phyloP scores from a whole-genome alignment of 2,888 invertebrate genomes.

The Lathronympha strigana region DNA sequence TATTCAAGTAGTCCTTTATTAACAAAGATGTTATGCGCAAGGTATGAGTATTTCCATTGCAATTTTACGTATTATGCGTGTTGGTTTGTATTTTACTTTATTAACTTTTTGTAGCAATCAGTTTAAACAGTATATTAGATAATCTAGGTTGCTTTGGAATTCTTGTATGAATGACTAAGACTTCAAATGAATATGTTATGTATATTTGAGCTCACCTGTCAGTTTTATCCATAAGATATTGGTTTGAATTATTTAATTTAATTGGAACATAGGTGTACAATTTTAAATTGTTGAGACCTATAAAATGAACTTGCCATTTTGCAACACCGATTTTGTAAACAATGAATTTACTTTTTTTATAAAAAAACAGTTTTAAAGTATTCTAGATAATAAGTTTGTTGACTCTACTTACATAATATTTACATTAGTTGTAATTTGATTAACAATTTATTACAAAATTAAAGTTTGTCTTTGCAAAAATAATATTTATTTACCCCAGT shows the following conservation, averaged over 20 bases:
- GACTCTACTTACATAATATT: conserved; percentile 55
- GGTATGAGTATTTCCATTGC: conserved; percentile 27
- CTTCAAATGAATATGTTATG: neutral
- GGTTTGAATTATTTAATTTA: neutral
- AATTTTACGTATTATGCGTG: conserved; percentile 18
- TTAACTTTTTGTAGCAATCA: conserved; percentile 21
- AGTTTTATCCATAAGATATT: neutral
- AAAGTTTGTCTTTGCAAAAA: conserved; percentile 51
- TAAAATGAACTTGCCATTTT: conserved; percentile 51
- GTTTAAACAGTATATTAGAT: neutral
- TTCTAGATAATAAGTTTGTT: conserved; percentile 62
- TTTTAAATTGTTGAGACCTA: conserved; percentile 22
- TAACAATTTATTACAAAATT: conserved; percentile 46
- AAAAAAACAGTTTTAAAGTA: conserved; percentile 59
- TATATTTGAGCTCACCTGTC: neutral
- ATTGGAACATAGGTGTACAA: neutral
- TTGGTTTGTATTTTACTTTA: conserved; percentile 25
- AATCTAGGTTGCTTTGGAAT: conserved; percentile 6
- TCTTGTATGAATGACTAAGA: conserved; percentile 15
- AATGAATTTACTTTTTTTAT: conserved; percentile 59
- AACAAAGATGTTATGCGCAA: conserved; percentile 3
- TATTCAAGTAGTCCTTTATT: conserved; percentile 6
- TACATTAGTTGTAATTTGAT: conserved; percentile 32
- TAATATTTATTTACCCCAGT: neutral
- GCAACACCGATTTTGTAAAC: conserved; percentile 48